Base-by-base conservation (phyloP, 2,888 invertebrate species). In the Catocala sponsa region DNA sequence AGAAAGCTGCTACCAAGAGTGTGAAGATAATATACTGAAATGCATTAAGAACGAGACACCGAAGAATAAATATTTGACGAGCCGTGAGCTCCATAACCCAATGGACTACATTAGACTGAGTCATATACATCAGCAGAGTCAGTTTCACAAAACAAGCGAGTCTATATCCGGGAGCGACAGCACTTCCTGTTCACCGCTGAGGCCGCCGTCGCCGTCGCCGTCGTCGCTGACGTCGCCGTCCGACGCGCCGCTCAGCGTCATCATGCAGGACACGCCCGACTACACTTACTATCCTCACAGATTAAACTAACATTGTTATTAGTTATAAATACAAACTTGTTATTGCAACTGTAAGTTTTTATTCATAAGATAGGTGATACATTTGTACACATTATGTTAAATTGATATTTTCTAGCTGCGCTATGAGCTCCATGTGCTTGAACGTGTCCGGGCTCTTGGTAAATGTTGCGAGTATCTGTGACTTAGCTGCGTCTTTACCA, bases 351-450 rank as follows among this genome's bases (percentile, higher is more conserved):
- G 43, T 13, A 46, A 1, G 4, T 12, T 25, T 25, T 41, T 15
- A 48, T 9, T 15, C 49, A 43, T 50, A 4, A 2, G 25, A 25
- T 25, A 2, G 25, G 25, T 25, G 25, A 25, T 10, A 42, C 41
- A 42, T 12, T 44, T 38, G 35, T 15, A 44, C 47, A 38, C 41
- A 53, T 59, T 74, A 85, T 13, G 76, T 70, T 61, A 96, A 81
- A 70, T 88, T 87, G 71, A 96, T 95, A 79, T 95, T 96, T 89
- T 98, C 97, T 66, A 98, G 94, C 85, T 98, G 96, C 49, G 95
- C 93, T 64, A 98, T 96, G 13, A 98, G 94, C 84, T 98, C 97
- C 96, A 96, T 97, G 79, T 98, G 97, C 77, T 97, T 97, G 83
- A 98, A 98, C 55, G 95, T 94, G 72, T 97, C 95, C 0, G 98